Evolutionary conservation across 2,888 invertebrate species (phyloP), one percentile per base, ranked within the genome.

Genomic region (Drosophila anceps): DNA sequence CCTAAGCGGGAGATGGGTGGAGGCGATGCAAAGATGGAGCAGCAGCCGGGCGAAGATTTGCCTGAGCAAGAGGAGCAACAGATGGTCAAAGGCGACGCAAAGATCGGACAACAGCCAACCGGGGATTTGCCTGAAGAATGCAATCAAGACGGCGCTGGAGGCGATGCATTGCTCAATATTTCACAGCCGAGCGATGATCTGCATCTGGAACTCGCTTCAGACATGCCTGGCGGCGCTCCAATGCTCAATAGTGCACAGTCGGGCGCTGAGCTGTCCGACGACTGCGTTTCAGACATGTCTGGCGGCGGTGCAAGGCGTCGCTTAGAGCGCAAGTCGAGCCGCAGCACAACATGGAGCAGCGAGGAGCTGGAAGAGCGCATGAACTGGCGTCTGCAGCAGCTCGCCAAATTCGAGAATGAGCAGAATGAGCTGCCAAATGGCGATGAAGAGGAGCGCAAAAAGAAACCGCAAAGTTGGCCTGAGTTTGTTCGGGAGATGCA

Each of bases 331-430:
- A 43, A 43, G 10, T n/a, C 18, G 15, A 48, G 59, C 8, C 18
- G 29, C 39, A 29, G 12, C 13, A 37, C 78, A 4, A 57, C 18
- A 4, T 27, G 29, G 5, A 74, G 54, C 33, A 18, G 7, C 0
- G 62, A 31, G 5, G 70, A 83, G 13, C 10, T 88, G 8, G 65
- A 73, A 7, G 37, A 70, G 4, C 86, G 86, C 2, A 88, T 86
- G 88, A 31, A 46, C 1, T 1, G 64, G 4, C 81, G 83, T 1
- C 58, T 84, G n/a, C 53, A 64, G 7, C 78, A 75, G 31, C 55
- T 84, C 4, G 81, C 88, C 0, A 65, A 73, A 5, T 76, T 60
- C 18, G 83, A 84, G 58, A 88, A 86, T 24, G 33, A 54, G 7
- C 46, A 76, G 33, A 39, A 44, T 20, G 54, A 48, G 39, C 33